Conservation (phyloP, 2,113 vertebrate species). For the Tor tambroides region DNA sequence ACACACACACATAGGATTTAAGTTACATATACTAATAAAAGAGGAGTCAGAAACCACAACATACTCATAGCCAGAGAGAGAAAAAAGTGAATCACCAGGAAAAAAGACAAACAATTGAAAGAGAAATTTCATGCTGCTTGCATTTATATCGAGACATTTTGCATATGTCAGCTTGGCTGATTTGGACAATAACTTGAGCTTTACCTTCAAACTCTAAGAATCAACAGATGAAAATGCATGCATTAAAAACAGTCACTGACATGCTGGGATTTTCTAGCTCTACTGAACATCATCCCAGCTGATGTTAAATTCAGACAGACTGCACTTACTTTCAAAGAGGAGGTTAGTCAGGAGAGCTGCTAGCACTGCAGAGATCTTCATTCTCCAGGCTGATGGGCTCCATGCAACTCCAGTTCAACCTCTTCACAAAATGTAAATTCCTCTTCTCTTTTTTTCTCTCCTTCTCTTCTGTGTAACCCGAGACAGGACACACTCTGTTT, state of each 20-base stretch:
- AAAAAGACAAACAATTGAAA: neutral
- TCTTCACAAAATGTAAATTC: constrained; percentile 59
- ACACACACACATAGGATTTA: neutral
- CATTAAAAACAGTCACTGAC: neutral
- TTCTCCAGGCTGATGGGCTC: constrained; percentile 75
- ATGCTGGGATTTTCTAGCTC: neutral
- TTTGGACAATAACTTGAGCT: neutral
- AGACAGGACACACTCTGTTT: constrained; percentile 72
- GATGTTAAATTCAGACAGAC: neutral
- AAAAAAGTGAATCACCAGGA: neutral
- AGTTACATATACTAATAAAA: neutral
- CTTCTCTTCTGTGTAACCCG: constrained; percentile 71
- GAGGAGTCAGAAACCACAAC: constrained; percentile 41
- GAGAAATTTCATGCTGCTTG: neutral
- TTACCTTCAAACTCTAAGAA: neutral
- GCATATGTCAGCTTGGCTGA: neutral
- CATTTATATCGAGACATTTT: neutral
- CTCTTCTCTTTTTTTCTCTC: constrained; percentile 50
- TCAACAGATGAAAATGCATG: neutral
- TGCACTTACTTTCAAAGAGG: constrained; percentile 74
- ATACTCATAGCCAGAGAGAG: neutral
- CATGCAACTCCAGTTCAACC: constrained; percentile 70
- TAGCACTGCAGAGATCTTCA: constrained; percentile 76
- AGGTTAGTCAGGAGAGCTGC: constrained; percentile 71
- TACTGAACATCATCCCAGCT: neutral